phyloP scores from a whole-genome alignment of 2,888 invertebrate species.

The Capitulum mitella region DNA sequence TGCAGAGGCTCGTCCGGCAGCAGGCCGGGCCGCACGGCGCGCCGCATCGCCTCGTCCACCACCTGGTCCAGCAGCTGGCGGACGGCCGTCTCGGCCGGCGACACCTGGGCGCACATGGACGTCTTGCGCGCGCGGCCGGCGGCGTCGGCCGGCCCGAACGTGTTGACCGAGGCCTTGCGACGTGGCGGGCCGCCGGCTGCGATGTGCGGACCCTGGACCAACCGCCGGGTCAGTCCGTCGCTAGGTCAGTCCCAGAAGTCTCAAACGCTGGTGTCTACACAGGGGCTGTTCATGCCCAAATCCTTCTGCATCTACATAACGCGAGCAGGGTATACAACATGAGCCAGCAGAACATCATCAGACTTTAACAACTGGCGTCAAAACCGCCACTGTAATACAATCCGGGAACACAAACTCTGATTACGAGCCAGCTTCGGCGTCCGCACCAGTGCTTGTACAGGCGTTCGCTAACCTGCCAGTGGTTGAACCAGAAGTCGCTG shows the following conservation, averaged over 20 bases:
- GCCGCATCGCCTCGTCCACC: not conserved
- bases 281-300: too few relatives aligned
- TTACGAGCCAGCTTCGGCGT: too few relatives aligned
- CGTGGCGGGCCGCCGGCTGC: not conserved
- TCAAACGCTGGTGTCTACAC: not conserved
- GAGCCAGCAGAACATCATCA: not conserved
- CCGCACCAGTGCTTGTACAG: too few relatives aligned
- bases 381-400: not conserved
- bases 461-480: constrained; percentile 36
- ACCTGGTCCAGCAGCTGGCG: not conserved
- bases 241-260: not conserved
- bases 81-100: not conserved
- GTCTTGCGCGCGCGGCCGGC: constrained; percentile 17
- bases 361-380: not conserved
- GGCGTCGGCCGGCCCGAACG: constrained; percentile 14
- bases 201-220: constrained; percentile 1
- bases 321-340: not conserved
- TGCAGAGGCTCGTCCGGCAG: not conserved
- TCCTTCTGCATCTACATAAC: too few relatives aligned
- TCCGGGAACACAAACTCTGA: too few relatives aligned
- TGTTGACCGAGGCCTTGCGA: not conserved
- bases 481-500: constrained; percentile 36
- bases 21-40: not conserved
- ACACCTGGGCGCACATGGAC: not conserved
- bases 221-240: not conserved